phyloP scores from a whole-genome alignment of 2,888 invertebrate species.

The Drosophila robusta region DNA sequence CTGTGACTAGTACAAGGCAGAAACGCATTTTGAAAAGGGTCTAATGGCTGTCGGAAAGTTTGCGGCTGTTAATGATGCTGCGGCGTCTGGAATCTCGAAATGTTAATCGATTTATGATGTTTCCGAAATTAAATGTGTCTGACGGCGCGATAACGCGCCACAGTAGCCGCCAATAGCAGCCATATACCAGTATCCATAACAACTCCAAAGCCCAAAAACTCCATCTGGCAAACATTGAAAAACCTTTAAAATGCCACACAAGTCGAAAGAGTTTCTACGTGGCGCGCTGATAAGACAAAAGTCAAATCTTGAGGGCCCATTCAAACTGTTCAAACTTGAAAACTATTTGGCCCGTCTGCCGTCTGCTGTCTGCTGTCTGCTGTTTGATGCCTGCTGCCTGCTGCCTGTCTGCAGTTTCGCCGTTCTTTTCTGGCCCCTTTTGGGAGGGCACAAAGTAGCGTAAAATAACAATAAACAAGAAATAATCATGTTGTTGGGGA shows the following conservation, averaged over 20 bases:
- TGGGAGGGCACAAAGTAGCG: conserved; percentile 56
- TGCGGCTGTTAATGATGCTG: conserved; percentile 73
- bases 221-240: conserved; percentile 33
- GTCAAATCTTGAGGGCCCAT: conserved; percentile 37
- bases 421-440: neutral
- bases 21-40: conserved; percentile 64
- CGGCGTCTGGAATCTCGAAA: conserved; percentile 44
- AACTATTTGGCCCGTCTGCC: conserved; percentile 50
- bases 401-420: conserved; percentile 27
- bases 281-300: conserved; percentile 46
- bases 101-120: conserved; percentile 79
- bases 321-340: conserved; percentile 46
- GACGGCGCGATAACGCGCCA: conserved; percentile 55
- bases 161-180: conserved; percentile 58
- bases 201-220: neutral
- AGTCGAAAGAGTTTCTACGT: conserved; percentile 22
- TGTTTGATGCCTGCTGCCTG: conserved; percentile 17
- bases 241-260: conserved; percentile 70
- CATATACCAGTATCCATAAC: conserved; percentile 10
- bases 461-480: conserved; percentile 78
- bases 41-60: conserved; percentile 76
- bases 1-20: conserved; percentile 18
- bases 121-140: conserved; percentile 67
- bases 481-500: conserved; percentile 74
- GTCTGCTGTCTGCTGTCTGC: conserved; percentile 16